Conservation (phyloP, 2,888 invertebrate genomes). For the Lapara coniferarum region DNA sequence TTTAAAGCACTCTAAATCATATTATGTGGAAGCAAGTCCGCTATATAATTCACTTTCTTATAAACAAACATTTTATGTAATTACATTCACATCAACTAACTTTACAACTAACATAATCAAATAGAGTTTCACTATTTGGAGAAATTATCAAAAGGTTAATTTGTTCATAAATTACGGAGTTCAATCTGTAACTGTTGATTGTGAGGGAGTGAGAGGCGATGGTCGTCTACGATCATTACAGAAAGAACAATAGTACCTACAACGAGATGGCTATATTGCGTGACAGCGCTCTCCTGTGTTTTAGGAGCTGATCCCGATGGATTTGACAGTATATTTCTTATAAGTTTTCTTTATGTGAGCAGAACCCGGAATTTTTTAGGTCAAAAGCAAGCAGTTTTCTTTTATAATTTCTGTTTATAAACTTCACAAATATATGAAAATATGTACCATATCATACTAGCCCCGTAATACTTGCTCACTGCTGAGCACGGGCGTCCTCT, state of each 20-base stretch:
- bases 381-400: too few species aligned
- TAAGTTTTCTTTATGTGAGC: too few species aligned
- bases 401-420: too few species aligned
- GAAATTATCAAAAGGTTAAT: slow-evolving; percentile 17
- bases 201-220: slow-evolving; percentile 37
- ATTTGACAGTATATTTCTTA: background rate
- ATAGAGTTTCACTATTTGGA: background rate
- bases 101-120: background rate
- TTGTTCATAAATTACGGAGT: slow-evolving; percentile 17
- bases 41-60: too few species aligned
- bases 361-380: background rate
- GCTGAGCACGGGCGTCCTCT: too few species aligned
- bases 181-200: slow-evolving; percentile 13
- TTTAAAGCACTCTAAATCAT: too few species aligned
- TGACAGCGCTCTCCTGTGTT: slow-evolving; percentile 38
- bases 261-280: slow-evolving; percentile 56
- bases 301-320: background rate
- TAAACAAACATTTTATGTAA: background rate
- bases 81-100: background rate
- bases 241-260: slow-evolving; percentile 40
- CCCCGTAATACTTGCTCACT: too few species aligned
- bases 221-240: slow-evolving; percentile 50
- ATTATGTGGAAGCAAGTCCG: too few species aligned
- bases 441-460: too few species aligned
- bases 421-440: too few species aligned